Percentiles rank a stretch among this genome's conserved stretches.
These are phyloP conservation scores for Chymomyza procnemis DNA, from an alignment of 2,888 invertebrate species.

Conservation along the genomic window DNA sequence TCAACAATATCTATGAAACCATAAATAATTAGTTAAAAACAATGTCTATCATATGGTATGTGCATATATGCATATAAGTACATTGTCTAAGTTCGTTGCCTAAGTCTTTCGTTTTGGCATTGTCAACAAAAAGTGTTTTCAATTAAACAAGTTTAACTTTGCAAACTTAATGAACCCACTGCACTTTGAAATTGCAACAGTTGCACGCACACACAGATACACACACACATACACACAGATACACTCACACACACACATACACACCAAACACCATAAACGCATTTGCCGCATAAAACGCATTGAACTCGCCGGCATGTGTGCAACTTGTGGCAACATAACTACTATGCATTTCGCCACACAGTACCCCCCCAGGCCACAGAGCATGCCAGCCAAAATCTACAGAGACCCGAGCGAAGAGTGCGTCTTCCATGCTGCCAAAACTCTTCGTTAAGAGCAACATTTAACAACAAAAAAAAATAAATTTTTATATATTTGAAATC, in stretches of 20 bases:
- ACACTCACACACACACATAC: neutral
- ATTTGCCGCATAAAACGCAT: conserved; percentile 47
- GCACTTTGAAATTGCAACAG: conserved; percentile 48
- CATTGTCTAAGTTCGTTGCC: conserved; percentile 51
- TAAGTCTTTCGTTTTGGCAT: conserved; percentile 56
- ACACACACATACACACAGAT: neutral
- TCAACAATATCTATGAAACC: neutral
- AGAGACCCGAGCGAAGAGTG: conserved; percentile 8
- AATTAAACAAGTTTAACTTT: conserved; percentile 47
- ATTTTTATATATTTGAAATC: conserved; percentile 23
- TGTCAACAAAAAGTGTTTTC: conserved; percentile 32
- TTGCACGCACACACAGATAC: neutral
- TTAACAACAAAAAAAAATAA: conserved; percentile 1
- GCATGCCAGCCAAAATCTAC: conserved; percentile 23
- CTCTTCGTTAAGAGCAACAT: conserved; percentile 52
- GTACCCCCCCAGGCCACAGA: conserved; percentile 14
- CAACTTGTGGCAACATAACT: conserved; percentile 9
- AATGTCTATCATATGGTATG: neutral
- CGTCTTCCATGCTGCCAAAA: conserved; percentile 24
- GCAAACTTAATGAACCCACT: conserved; percentile 47
- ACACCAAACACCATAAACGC: neutral
- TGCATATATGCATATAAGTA: neutral
- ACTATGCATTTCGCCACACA: conserved; percentile 19
- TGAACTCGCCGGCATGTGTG: conserved; percentile 48
- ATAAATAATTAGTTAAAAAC: neutral